Percentiles rank a stretch among this genome's conserved stretches.
Conservation (phyloP, 1,140 invertebrate genomes). For the Bicyclus anynana region DNA sequence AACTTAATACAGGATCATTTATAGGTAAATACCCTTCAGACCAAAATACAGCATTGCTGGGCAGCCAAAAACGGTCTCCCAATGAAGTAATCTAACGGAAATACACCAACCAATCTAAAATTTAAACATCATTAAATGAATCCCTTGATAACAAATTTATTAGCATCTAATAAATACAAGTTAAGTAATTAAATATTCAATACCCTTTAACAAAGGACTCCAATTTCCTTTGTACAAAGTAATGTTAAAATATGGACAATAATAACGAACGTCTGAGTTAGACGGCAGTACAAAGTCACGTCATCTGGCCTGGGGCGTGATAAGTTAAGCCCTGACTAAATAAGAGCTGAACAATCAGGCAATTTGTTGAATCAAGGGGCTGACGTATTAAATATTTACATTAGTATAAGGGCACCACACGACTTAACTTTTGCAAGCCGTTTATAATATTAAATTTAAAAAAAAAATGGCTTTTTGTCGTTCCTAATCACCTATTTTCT, state of each 20-base stretch:
- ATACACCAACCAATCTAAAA: no score
- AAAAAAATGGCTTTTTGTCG: no score
- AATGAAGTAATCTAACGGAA: no score
- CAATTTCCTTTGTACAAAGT: neutral
- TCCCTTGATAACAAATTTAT: neutral
- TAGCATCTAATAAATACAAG: neutral
- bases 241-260: neutral
- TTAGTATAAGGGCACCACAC: neutral
- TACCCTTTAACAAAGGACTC: neutral
- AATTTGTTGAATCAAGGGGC: conserved; percentile 50
- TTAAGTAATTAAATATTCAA: neutral
- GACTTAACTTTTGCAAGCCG: neutral
- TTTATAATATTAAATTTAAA: neutral
- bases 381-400: conserved; percentile 6
- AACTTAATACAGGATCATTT: no score
- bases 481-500: no score
- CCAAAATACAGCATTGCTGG: no score
- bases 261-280: neutral
- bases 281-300: conserved; percentile 35
- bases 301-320: conserved; percentile 24
- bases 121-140: no score
- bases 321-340: conserved; percentile 44
- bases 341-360: conserved; percentile 44
- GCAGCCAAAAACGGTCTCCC: no score
- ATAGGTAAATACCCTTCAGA: no score